Conservation (phyloP, 2,888 invertebrate genomes). For the Gryllus longicercus region DNA sequence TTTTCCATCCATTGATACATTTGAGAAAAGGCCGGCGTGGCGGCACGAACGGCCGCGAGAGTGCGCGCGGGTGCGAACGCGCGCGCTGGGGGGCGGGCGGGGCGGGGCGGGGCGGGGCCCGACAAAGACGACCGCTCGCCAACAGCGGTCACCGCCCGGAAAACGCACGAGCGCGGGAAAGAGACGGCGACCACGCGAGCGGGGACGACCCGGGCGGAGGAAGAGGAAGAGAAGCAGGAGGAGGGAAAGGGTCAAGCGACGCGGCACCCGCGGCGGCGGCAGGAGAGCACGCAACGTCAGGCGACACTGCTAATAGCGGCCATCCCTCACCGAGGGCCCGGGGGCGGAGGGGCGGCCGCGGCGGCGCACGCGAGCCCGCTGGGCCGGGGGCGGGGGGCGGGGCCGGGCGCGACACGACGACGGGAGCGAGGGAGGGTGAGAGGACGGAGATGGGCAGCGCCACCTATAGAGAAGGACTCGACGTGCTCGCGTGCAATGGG, state of each 20-base stretch:
- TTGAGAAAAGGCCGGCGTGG: not conserved
- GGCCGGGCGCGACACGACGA: not conserved
- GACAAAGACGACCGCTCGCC: not conserved
- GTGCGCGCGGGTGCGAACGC: not conserved
- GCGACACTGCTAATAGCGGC: conserved; percentile 17
- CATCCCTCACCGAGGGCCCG: not conserved
- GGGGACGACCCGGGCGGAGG: not conserved
- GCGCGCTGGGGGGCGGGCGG: not conserved
- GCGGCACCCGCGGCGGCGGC: not conserved
- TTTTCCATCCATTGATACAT: conserved; percentile 29
- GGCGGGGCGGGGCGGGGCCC: not conserved
- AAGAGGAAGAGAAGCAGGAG: not conserved
- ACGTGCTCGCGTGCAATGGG: no score
- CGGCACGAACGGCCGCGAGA: not conserved
- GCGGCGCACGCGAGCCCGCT: not conserved
- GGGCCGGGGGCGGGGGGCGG: not conserved
- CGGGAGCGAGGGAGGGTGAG: no score
- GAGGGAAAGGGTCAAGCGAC: not conserved
- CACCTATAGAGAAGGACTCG: no score
- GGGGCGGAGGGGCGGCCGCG: not conserved
- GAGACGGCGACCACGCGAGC: not conserved
- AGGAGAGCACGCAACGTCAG: not conserved
- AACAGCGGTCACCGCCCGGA: not conserved
- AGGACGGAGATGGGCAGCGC: no score
- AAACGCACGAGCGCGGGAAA: not conserved